Base-by-base conservation (phyloP, 2,113 vertebrate genomes). In the Chaetura pelagica region DNA sequence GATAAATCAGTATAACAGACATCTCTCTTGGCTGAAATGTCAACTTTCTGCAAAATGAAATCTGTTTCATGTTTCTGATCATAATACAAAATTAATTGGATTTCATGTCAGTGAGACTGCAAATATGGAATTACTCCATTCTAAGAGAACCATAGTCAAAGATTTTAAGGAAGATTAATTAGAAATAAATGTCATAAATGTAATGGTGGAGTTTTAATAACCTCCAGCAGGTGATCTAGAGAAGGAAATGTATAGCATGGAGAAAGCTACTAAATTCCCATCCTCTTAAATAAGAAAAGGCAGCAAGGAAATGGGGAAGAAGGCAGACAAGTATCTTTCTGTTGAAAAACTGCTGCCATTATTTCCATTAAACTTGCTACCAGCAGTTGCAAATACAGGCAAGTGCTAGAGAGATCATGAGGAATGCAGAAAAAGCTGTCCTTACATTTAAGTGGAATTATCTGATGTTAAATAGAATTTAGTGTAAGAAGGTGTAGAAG, bases 41-140 rank as follows among this genome's bases (percentile, higher is more conserved):
- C 73, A 89, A 2, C 73, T 71, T 78, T 40, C 73, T 75, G 57
- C 64, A 84, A 94, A 89, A 93, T 87, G 44, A 84, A 84, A 91
- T 94, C 49, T 78, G 64, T 84, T 81, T 58, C 15, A 29, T 52
- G 27, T 75, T 94, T 93, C 73, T 87, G 69, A 73, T 94, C 44
- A 68, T 64, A 89, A 82, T 69, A 64, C 21, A 71, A 77, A 91
- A 84, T 71, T 92, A 94, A 93, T 78, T 78, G 4, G 75, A 91
- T 89, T 91, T 90, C 40, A 38, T 48, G 58, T 63, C 80, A 84
- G 16, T 87, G 46, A 92, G 64, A 84, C 35, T 76, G 69, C 44
- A 87, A 58, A 48, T 61, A 42, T 6, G 10, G 69, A 87, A 89
- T 17, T 2, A 32, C 30, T 89, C 8, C 27, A 17, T 40, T 79